Conservation (phyloP, 1,140 invertebrate species). For the Sinella curviseta region DNA sequence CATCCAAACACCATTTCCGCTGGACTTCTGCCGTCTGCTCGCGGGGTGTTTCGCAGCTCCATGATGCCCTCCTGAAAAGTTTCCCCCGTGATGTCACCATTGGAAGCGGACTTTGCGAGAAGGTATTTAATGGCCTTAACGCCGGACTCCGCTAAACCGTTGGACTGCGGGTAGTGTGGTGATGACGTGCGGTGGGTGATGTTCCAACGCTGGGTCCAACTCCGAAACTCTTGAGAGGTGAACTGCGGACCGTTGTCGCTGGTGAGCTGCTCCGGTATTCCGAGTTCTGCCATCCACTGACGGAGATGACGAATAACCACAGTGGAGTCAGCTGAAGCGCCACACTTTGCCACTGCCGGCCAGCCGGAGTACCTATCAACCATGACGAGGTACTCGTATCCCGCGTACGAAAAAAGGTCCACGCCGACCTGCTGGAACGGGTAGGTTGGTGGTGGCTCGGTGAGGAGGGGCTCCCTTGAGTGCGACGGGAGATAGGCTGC, state of each 20-base stretch:
- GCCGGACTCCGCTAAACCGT: conserved; percentile 44
- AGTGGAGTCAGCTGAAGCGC: neutral
- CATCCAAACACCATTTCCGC: neutral
- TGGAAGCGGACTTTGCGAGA: neutral
- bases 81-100: neutral
- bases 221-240: conserved; percentile 52
- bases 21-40: neutral
- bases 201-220: conserved; percentile 54
- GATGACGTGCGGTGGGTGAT: conserved; percentile 53
- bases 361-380: neutral
- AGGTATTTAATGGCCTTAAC: conserved; percentile 41
- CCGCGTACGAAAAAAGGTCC: neutral
- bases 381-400: conserved; percentile 13
- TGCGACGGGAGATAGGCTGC: neutral
- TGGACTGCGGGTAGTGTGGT: conserved; percentile 50
- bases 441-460: neutral
- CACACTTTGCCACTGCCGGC: neutral
- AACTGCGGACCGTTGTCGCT: conserved; percentile 56
- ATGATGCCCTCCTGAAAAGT: neutral
- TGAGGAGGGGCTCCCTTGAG: neutral
- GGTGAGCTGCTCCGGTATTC: conserved; percentile 53
- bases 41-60: neutral
- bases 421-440: neutral
- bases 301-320: neutral
- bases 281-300: conserved; percentile 29